phyloP scores from a whole-genome alignment of 2,113 vertebrate genomes.

The Perca flavescens region DNA sequence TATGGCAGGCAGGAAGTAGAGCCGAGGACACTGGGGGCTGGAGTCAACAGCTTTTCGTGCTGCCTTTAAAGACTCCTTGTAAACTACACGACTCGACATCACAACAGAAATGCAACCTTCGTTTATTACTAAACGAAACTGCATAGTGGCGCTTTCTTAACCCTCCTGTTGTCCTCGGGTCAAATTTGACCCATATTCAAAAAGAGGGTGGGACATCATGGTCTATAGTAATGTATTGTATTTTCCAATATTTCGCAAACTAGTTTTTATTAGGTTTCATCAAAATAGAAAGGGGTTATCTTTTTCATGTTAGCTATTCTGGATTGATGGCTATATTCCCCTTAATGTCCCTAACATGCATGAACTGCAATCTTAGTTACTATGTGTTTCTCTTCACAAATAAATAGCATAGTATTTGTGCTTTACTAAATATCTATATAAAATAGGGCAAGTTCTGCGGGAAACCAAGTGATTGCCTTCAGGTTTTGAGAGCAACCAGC shows the following conservation, averaged over 20 bases:
- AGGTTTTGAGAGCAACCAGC: not conserved
- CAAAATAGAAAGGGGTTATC: not conserved
- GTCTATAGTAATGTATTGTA: not conserved
- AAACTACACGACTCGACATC: not conserved
- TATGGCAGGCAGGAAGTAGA: constrained; percentile 67
- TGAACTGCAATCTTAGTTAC: not conserved
- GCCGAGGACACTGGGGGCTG: not conserved
- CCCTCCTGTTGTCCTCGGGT: too few relatives aligned
- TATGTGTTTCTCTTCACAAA: not conserved
- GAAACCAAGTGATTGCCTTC: not conserved
- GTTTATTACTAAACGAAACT: not conserved
- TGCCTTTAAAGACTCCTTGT: constrained; percentile 56
- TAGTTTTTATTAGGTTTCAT: not conserved
- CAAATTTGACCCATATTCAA: too few relatives aligned
- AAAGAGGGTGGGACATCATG: too few relatives aligned
- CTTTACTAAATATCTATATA: not conserved
- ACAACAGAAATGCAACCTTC: too few relatives aligned
- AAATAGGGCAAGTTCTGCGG: not conserved
- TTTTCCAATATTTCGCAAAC: not conserved
- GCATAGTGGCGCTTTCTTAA: not conserved
- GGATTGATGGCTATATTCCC: not conserved
- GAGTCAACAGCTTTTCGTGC: constrained; percentile 13
- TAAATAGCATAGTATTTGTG: not conserved
- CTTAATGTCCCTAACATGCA: not conserved
- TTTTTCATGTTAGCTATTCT: not conserved